Conservation (phyloP, 1,140 invertebrate species). For the Andrena cerasifolii region DNA sequence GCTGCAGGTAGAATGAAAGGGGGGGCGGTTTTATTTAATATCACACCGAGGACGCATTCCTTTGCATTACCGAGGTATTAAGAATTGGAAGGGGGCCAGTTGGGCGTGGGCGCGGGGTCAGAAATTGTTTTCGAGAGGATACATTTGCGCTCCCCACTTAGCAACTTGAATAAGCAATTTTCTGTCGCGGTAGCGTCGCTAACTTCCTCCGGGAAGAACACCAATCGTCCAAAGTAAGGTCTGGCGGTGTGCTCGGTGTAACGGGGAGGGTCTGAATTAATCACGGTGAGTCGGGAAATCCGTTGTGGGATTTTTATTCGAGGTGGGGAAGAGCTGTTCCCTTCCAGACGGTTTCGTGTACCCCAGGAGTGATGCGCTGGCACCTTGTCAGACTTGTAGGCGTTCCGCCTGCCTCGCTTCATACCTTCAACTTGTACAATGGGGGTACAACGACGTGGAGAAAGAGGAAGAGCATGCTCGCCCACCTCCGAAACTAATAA, state of each 20-base stretch:
- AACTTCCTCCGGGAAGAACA: not conserved
- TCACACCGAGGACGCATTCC: too few relatives aligned
- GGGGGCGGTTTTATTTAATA: not conserved
- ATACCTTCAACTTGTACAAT: conserved; percentile 71
- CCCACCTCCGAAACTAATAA: conserved; percentile 76
- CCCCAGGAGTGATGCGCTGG: conserved; percentile 64
- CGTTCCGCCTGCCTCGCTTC: conserved; percentile 68
- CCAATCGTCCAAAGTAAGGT: not conserved
- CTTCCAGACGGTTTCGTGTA: conserved; percentile 60
- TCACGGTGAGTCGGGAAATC: conserved; percentile 52
- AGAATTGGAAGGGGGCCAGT: too few relatives aligned
- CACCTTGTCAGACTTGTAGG: conserved; percentile 72
- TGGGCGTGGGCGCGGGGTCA: too few relatives aligned
- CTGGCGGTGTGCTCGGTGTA: not conserved
- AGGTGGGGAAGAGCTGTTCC: conserved; percentile 18
- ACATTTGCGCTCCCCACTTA: not conserved
- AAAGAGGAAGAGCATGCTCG: conserved; percentile 66
- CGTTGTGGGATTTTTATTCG: conserved; percentile 50
- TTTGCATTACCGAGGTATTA: too few relatives aligned
- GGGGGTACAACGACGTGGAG: conserved; percentile 58
- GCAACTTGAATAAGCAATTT: conserved; percentile 38
- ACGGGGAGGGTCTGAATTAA: conserved; percentile 38
- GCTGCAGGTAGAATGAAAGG: not conserved
- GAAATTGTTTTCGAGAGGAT: too few relatives aligned
- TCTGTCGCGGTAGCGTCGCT: not conserved